Conservation (phyloP, 1,140 invertebrate species). For the Heliconius himera region DNA sequence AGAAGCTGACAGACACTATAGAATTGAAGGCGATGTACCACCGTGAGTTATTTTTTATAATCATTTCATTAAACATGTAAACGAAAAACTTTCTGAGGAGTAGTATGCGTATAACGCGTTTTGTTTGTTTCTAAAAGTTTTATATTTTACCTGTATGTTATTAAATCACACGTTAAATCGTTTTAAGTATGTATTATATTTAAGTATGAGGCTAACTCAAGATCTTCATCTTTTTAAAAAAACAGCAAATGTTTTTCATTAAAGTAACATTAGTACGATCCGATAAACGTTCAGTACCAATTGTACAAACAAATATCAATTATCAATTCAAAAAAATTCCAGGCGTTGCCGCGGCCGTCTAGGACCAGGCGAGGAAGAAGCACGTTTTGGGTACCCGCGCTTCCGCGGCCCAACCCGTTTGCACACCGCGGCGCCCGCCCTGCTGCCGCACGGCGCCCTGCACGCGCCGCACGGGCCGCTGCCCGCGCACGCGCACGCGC, state of each 20-base stretch:
- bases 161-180: no score
- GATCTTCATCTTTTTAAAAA: no score
- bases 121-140: no score
- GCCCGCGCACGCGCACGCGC: constrained; percentile 66
- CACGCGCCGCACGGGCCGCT: constrained; percentile 71
- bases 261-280: no score
- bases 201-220: no score
- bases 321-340: not conserved
- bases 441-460: constrained; percentile 68
- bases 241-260: no score
- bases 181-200: no score
- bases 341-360: constrained; percentile 81
- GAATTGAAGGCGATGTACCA: constrained; percentile 87
- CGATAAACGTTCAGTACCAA: no score
- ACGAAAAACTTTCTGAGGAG: not conserved
- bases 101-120: no score
- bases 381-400: constrained; percentile 89
- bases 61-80: not conserved
- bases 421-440: constrained; percentile 82
- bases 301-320: no score
- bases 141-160: no score
- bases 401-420: constrained; percentile 87
- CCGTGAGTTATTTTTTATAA: constrained; percentile 52
- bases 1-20: constrained; percentile 93
- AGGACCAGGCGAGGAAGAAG: constrained; percentile 84